phyloP scores from a whole-genome alignment of 1,140 invertebrate genomes.

The Drosophila baimaii region DNA sequence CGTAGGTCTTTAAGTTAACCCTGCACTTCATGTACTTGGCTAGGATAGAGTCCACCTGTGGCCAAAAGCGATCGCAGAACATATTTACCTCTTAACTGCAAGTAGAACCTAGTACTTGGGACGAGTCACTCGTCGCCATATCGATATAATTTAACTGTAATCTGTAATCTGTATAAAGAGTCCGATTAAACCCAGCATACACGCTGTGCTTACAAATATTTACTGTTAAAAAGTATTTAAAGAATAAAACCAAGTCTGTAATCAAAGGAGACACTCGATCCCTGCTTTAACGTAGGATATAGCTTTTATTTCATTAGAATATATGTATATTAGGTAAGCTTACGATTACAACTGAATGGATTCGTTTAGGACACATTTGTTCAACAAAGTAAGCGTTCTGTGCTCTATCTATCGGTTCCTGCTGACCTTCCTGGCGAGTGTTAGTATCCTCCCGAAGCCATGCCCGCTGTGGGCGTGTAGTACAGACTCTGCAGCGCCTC shows the following conservation, averaged over 20 bases:
- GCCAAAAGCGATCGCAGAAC: constrained; percentile 71
- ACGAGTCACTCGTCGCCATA: constrained; percentile 56
- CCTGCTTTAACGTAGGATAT: constrained; percentile 23
- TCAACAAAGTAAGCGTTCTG: constrained; percentile 70
- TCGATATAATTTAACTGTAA: constrained; percentile 56
- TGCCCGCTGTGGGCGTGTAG: constrained; percentile 83
- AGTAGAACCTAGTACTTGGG: constrained; percentile 54
- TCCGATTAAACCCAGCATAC: constrained; percentile 53
- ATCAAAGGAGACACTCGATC: constrained; percentile 31
- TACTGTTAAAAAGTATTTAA: constrained; percentile 78
- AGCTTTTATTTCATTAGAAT: constrained; percentile 34
- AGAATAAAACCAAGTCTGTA: constrained; percentile 73
- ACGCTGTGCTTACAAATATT: constrained; percentile 51
- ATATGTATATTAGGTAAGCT: constrained; percentile 33
- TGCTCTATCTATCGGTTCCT: constrained; percentile 33
- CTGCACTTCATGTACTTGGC: constrained; percentile 43
- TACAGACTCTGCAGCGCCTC: constrained; percentile 95
- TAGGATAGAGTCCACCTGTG: constrained; percentile 55
- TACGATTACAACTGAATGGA: constrained; percentile 37
- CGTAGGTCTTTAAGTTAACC: constrained; percentile 30
- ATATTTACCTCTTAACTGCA: constrained; percentile 79
- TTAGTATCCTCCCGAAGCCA: constrained; percentile 62
- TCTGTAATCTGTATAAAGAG: constrained; percentile 58
- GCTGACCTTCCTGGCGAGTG: too few relatives aligned
- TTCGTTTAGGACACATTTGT: constrained; percentile 58